Base-by-base conservation (phyloP, 1,140 invertebrate genomes). In the Bombus affinis region DNA sequence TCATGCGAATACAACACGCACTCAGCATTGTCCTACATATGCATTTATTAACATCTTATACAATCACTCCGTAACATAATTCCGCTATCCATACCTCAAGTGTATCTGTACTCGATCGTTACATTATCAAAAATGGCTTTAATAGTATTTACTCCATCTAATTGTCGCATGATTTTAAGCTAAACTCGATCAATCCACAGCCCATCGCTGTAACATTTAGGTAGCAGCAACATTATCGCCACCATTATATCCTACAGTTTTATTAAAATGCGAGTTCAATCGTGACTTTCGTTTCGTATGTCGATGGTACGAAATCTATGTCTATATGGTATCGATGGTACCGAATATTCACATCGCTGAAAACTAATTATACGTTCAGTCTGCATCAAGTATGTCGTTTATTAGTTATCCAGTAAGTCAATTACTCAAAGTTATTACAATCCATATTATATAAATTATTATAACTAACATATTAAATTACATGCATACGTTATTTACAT, bases 1-100 rank as follows among this genome's bases (percentile, higher is more conserved):
- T 92, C 92, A 93, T 90, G 85, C 92, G 68, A 91, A 88, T 86
- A 88, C 88, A 87, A 88, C 89, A 90, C 88, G 80, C 90, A 77
- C 91, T 90, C 93, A 93, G 76, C 83, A 87, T 65, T 84, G 66
- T 80, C 35, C 70, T 90, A 90, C 53, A 47, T 47, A 71, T 59
- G 71, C 32, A 32, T 53, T 62, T 81, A 75, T 85, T 22, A 85
- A 80, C 75, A 42, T 86, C 83, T 71, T 81, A 79, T 88, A 86
- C 78, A 82, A 68, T 75, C 62, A 81, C 37, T 15, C 6, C 62
- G 35, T 13, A 57, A 59, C 79, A 44, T 83, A 73, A 28, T 32
- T 75, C 72, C 35, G 44, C 59, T 89, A 86, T 81, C n/a, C 71
- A 83, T 88, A 89, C 18, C n/a, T 25, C 44, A 68, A 85, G 70